These are phyloP conservation scores for Drosophila falleni DNA, from an alignment of 2,888 invertebrate species.

Conservation along the genomic window DNA sequence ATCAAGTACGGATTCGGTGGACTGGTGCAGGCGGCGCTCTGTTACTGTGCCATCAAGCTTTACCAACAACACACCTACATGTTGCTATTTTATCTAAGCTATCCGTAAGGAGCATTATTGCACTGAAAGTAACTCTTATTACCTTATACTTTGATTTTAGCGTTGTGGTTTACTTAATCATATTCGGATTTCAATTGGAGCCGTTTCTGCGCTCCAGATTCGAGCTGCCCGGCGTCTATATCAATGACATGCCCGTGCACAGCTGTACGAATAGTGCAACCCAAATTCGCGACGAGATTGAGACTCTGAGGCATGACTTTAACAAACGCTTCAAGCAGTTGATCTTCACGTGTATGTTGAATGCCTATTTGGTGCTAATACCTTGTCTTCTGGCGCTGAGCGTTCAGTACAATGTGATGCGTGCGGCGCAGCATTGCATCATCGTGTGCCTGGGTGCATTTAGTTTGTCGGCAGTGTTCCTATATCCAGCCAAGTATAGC, in stretches of 20 bases:
- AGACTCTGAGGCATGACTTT: constrained; percentile 93
- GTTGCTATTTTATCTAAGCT: constrained; percentile 93
- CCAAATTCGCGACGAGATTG: constrained; percentile 93
- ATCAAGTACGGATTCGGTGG: constrained; percentile 86
- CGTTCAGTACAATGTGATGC: constrained; percentile 93
- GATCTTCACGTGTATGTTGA: constrained; percentile 92
- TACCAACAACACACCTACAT: constrained; percentile 90
- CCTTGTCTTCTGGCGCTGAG: constrained; percentile 95
- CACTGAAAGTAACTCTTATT: neutral
- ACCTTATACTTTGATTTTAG: constrained; percentile 83
- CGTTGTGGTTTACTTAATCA: constrained; percentile 91
- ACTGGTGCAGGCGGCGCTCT: constrained; percentile 87
- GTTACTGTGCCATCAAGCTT: constrained; percentile 90
- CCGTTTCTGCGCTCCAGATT: constrained; percentile 90
- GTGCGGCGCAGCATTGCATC: constrained; percentile 93
- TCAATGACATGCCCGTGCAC: constrained; percentile 89
- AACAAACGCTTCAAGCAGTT: constrained; percentile 95
- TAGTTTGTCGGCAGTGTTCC: constrained; percentile 91
- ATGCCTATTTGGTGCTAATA: constrained; percentile 94
- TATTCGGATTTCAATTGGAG: constrained; percentile 92
- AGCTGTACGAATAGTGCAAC: constrained; percentile 91
- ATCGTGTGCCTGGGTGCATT: constrained; percentile 94
- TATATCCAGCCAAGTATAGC: constrained; percentile 89
- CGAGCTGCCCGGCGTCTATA: constrained; percentile 84
- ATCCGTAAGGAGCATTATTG: constrained; percentile 91